Evolutionary conservation across 1,140 invertebrate genomes (phyloP).

Genomic region (Diorhabda sublineata): DNA sequence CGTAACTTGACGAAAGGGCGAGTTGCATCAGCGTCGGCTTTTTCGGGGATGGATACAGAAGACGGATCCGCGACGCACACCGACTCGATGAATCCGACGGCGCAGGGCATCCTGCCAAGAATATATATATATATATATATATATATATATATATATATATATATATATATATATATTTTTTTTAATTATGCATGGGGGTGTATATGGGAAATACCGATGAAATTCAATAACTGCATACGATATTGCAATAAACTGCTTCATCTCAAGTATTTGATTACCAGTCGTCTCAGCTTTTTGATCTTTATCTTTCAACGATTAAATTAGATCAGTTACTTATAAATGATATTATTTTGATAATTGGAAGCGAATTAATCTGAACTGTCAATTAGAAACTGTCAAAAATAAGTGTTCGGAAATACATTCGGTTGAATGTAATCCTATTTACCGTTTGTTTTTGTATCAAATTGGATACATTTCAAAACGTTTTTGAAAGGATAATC

Average conservation of each 20-base stretch:
- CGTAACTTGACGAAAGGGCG: slow-evolving; percentile 9
- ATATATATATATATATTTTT: not conserved
- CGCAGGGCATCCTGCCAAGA: not conserved
- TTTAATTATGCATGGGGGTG: not conserved
- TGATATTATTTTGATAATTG: too few species aligned
- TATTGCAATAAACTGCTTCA: not conserved
- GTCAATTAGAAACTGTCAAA: too few species aligned
- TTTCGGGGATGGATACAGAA: not conserved
- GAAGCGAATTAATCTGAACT: too few species aligned
- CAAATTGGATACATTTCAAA: too few species aligned
- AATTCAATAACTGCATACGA: slow-evolving; percentile 2
- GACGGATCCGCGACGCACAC: not conserved
- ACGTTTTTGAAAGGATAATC: too few species aligned
- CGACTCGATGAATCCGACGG: not conserved
- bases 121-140: not conserved
- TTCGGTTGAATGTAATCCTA: too few species aligned
- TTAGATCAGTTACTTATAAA: not conserved
- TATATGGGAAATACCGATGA: not conserved
- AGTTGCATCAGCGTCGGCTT: slow-evolving; percentile 24
- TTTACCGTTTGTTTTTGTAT: too few species aligned
- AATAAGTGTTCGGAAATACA: too few species aligned
- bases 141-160: not conserved
- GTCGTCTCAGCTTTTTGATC: too few species aligned
- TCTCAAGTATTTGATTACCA: not conserved
- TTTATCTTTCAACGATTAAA: not conserved